These are phyloP conservation scores for Crotalus tigris DNA, from an alignment of 2,113 vertebrate species.

Conservation along the genomic window DNA sequence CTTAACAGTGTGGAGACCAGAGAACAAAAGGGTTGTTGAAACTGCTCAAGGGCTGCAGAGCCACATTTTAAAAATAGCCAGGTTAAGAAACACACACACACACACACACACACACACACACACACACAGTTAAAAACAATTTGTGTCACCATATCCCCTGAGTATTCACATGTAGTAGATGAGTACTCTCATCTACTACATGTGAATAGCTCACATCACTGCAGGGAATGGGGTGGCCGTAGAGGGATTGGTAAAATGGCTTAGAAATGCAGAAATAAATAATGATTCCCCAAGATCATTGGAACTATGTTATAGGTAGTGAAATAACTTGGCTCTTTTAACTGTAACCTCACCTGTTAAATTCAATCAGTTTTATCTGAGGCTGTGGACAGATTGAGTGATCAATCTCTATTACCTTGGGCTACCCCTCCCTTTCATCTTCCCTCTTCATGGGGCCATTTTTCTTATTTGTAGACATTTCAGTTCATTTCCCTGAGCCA, in stretches of 20 bases:
- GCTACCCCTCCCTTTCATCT: neutral
- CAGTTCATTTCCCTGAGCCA: conserved; percentile 69
- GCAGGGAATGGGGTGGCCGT: conserved; percentile 72
- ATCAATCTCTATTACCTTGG: conserved; percentile 72
- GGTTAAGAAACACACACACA: conserved; percentile 32
- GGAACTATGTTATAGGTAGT: conserved; percentile 61
- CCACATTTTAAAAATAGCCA: conserved; percentile 62
- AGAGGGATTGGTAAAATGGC: conserved; percentile 73
- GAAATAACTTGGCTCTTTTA: conserved; percentile 67
- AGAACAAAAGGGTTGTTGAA: conserved; percentile 12
- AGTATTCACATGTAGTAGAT: too few relatives aligned
- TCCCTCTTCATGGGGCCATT: conserved; percentile 58
- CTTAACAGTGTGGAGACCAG: conserved; percentile 23
- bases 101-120: neutral
- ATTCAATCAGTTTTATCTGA: conserved; percentile 72
- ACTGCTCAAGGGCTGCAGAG: conserved; percentile 38
- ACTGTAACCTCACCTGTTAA: conserved; percentile 69
- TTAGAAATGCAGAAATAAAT: conserved; percentile 80
- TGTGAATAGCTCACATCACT: conserved; percentile 77
- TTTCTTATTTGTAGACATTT: conserved; percentile 70
- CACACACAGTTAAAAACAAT: conserved; percentile 64
- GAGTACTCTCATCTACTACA: conserved; percentile 71
- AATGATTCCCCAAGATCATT: conserved; percentile 69
- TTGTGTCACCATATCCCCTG: conserved; percentile 66
- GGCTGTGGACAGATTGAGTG: conserved; percentile 56